phyloP scores from a whole-genome alignment of 2,113 vertebrate genomes.

The Ammodytes marinus region DNA sequence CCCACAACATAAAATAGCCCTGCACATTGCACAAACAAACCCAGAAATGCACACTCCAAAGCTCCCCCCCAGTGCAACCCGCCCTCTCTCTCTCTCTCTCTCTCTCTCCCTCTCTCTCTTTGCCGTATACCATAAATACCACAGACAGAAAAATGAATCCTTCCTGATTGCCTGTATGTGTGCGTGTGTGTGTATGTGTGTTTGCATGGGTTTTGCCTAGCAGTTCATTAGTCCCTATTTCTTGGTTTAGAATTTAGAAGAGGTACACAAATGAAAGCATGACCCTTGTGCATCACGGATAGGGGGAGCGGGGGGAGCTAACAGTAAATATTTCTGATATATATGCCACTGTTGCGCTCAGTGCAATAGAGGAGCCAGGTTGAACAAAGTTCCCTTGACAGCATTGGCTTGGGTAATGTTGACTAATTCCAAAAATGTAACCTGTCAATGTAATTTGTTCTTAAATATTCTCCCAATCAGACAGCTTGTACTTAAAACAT shows the following conservation, averaged over 20 bases:
- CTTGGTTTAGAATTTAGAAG: slow-evolving; percentile 58
- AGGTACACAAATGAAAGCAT: slow-evolving; percentile 37
- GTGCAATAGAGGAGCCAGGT: slow-evolving; percentile 20
- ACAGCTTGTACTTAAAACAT: too few relatives aligned
- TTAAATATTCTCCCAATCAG: too few relatives aligned
- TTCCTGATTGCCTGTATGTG: slow-evolving; percentile 47
- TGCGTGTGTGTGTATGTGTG: neutral
- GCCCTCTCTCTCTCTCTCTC: neutral
- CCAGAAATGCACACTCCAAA: slow-evolving; percentile 37
- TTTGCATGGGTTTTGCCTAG: neutral
- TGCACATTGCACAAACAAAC: slow-evolving; percentile 46
- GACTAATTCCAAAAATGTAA: too few relatives aligned
- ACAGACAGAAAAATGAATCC: slow-evolving; percentile 64
- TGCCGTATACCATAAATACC: slow-evolving; percentile 41
- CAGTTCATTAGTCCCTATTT: slow-evolving; percentile 58
- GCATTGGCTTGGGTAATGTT: slow-evolving; percentile 23
- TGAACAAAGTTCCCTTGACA: slow-evolving; percentile 26
- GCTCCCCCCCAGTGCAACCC: slow-evolving; percentile 29
- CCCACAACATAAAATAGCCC: slow-evolving; percentile 35
- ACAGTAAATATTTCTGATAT: slow-evolving; percentile 52
- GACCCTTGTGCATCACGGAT: slow-evolving; percentile 44
- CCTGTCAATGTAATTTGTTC: too few relatives aligned
- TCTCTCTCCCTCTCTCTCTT: slow-evolving; percentile 29
- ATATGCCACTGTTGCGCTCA: slow-evolving; percentile 35
- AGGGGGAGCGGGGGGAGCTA: slow-evolving; percentile 24